Conservation (phyloP, 2,888 invertebrate genomes). For the Drosophila subsilvestris region DNA sequence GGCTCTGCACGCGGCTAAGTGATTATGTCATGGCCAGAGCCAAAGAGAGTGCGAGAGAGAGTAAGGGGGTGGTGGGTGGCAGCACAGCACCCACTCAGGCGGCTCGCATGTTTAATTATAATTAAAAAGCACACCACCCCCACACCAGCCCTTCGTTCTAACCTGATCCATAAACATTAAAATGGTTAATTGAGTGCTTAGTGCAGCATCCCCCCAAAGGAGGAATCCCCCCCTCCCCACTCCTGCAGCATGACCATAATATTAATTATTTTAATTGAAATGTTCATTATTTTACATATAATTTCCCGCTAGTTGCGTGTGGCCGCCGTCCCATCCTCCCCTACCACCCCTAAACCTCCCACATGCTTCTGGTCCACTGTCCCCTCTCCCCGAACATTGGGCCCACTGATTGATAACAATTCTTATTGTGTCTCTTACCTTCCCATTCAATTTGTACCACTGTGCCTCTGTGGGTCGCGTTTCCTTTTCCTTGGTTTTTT, state of each 20-base stretch:
- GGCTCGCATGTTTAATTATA: conserved; percentile 79
- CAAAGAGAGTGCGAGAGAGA: neutral
- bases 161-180: conserved; percentile 73
- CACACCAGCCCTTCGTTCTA: conserved; percentile 40
- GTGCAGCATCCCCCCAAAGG: conserved; percentile 39
- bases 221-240: conserved; percentile 5
- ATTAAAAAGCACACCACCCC: conserved; percentile 68
- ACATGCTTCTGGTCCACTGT: conserved; percentile 13
- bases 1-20: conserved; percentile 77
- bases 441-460: conserved; percentile 35
- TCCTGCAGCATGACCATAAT: conserved; percentile 68
- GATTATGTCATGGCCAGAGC: conserved; percentile 65
- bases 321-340: conserved; percentile 15
- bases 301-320: conserved; percentile 69
- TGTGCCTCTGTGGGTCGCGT: conserved; percentile 49
- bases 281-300: conserved; percentile 80
- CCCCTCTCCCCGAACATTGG: conserved; percentile 18
- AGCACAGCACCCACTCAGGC: conserved; percentile 23
- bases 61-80: neutral
- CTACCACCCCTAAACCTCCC: neutral
- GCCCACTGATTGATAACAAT: neutral
- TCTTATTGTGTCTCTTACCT: neutral
- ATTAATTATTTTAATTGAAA: conserved; percentile 80
- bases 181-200: conserved; percentile 82
- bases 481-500: conserved; percentile 36